Percentiles rank a stretch among this genome's conserved stretches.
These are phyloP conservation scores for Molossus alvarezi DNA, from an alignment of 2,797 vertebrate genomes.

Conservation along the genomic window DNA sequence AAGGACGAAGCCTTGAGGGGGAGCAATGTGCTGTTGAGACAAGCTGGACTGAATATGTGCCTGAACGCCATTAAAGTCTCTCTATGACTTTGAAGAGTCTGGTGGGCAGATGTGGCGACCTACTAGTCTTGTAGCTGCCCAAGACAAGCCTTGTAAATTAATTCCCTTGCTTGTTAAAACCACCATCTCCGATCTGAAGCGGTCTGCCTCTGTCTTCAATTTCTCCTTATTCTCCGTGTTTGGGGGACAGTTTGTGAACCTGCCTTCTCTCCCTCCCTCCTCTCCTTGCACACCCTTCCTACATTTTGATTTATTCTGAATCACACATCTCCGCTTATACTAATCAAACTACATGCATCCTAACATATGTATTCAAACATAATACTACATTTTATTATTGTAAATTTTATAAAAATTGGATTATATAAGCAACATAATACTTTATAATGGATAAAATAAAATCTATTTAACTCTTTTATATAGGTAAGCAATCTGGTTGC, in stretches of 20 bases:
- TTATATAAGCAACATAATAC: background rate
- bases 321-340: background rate
- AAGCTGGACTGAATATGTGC: background rate
- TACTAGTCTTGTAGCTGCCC: background rate
- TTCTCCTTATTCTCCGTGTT: background rate
- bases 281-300: background rate
- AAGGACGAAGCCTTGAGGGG: background rate
- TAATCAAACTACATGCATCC: background rate
- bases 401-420: constrained; percentile 28
- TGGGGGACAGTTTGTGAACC: background rate
- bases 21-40: background rate
- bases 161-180: background rate
- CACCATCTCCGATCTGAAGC: background rate
- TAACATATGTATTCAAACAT: background rate
- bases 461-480: background rate
- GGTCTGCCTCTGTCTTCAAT: background rate
- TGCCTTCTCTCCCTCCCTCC: background rate
- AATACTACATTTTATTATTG: background rate
- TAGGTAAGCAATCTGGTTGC: background rate
- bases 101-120: background rate
- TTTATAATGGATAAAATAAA: constrained; percentile 21
- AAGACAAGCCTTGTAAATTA: background rate
- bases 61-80: background rate
- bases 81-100: background rate
- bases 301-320: background rate